Evolutionary conservation across 23 tunicate genomes (phyloP).

Genomic region (Botrylloides violaceus): DNA sequence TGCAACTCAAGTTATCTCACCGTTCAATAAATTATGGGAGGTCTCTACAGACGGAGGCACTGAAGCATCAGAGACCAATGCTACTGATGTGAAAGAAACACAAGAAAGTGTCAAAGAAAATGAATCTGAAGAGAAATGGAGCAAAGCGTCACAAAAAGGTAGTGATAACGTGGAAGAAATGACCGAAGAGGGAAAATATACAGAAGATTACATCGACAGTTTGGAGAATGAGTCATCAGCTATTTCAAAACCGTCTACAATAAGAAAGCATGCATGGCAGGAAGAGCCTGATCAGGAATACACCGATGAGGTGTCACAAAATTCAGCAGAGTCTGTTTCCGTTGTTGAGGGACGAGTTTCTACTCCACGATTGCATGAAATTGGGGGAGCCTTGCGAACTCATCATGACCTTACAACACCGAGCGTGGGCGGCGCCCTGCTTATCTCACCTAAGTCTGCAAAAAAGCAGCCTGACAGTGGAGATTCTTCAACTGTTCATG

Average conservation of each 20-base stretch:
- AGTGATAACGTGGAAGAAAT: constrained; percentile 4
- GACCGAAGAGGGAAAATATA: neutral
- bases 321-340: neutral
- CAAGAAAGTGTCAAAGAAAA: neutral
- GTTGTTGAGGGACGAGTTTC: constrained; percentile 62
- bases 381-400: constrained; percentile 82
- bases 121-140: constrained; percentile 8
- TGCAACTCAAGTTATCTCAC: constrained; percentile 58
- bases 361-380: constrained; percentile 56
- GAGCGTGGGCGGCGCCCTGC: constrained; percentile 15
- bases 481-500: neutral
- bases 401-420: constrained; percentile 94
- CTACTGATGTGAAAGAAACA: neutral
- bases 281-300: constrained; percentile 26
- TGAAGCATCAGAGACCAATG: neutral
- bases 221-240: constrained; percentile 7
- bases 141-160: constrained; percentile 11
- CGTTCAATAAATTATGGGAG: constrained; percentile 76
- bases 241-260: constrained; percentile 23
- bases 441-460: constrained; percentile 5
- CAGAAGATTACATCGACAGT: constrained; percentile 7
- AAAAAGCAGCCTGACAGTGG: neutral
- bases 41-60: constrained; percentile 29
- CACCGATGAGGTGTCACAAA: constrained; percentile 15
- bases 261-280: constrained; percentile 63